Evolutionary conservation across 2,888 invertebrate species (phyloP), one percentile per base, ranked within the genome.

Genomic region (Geophilus truncorum): DNA sequence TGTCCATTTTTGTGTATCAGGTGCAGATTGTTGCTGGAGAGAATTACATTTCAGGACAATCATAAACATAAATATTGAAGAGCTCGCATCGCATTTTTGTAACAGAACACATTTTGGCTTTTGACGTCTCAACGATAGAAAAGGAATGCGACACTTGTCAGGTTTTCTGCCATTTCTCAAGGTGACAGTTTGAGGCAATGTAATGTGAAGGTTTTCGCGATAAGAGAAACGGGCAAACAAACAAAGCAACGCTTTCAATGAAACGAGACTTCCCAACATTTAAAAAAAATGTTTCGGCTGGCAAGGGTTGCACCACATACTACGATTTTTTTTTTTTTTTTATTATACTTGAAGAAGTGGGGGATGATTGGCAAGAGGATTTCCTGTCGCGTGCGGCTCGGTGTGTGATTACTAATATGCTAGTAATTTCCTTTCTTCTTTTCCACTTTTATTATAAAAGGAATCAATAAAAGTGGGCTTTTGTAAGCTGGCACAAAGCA

Each of bases 311-410:
- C n/a, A n/a, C n/a, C n/a, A n/a, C n/a, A n/a, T n/a, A n/a, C n/a
- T n/a, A n/a, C n/a, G 10, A 62, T 62, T 62, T 21, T 23, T 6
- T 21, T 21, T 40, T 40, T 40, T 40, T n/a, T 40, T 9, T 12
- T 10, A 40, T 0, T 12, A 4, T 3, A n/a, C 18, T 15, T 18
- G 51, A 18, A 51, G 51, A n/a, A n/a, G 51, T 1, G 51, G 3
- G 4, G 51, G n/a, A 3, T 51, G 18, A 51, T 51, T 51, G 51
- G 21, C 51, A 51, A 70, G 28, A 70, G 70, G 70, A 70, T 70
- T 70, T 70, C 70, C 70, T 70, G 70, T 70, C 70, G 70, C 70
- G 70, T 70, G 70, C n/a, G 70, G 70, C 28, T 77, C 77, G 32
- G 34, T 28, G 32, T 77, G 32, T 32, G 77, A 18, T 77, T 36